Evolutionary conservation across 92 coral and sea anemone genomes (phyloP), one percentile per base, ranked within the genome.

Genomic region (Muricea muricata): DNA sequence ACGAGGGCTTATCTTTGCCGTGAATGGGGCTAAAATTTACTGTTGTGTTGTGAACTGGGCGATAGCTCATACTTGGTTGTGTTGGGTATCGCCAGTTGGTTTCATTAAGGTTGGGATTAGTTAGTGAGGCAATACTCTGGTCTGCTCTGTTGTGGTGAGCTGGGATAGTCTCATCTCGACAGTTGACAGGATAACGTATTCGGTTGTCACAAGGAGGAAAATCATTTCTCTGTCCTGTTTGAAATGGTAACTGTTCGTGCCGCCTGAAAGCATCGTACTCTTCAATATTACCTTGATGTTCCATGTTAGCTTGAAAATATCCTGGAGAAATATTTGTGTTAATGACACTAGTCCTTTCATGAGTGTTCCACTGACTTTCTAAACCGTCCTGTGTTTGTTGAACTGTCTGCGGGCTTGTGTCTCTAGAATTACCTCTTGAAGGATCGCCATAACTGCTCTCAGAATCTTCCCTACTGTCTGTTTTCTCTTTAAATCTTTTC

Each of bases 401-500:
- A n/a, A n/a, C 56, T 8, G 56, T 2, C 21, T 9, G 20, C 4
- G 60, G 60, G 20, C 70, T 63, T 15, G 70, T 28, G 29, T 15
- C 37, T 10, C 70, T n/a, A 52, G 60, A 52, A 6, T 17, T 15
- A 52, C 70, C 30, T 6, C 31, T 13, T 70, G 50, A 37, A 0
- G 70, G 28, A 28, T 63, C 70, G 4, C 70, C 70, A 29, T 9
- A 52, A 52, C 60, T 93, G 91, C 65, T 85, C 80, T 34, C 93
- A 33, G 90, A 60, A 37, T 68, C 85, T 48, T 84, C 69, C 35
- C 75, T 70, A 63, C 82, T 86, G 33, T 80, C 91, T 13, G 75
- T 24, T 47, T 81, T 97, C 93, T 94, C 90, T 76, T 97, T 87
- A 83, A 97, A 97, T 65, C 98, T 93, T 77, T 97, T 97, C 85